Evolutionary conservation across 92 coral and sea anemone genomes (phyloP).

Genomic region (Desmophyllum pertusum): DNA sequence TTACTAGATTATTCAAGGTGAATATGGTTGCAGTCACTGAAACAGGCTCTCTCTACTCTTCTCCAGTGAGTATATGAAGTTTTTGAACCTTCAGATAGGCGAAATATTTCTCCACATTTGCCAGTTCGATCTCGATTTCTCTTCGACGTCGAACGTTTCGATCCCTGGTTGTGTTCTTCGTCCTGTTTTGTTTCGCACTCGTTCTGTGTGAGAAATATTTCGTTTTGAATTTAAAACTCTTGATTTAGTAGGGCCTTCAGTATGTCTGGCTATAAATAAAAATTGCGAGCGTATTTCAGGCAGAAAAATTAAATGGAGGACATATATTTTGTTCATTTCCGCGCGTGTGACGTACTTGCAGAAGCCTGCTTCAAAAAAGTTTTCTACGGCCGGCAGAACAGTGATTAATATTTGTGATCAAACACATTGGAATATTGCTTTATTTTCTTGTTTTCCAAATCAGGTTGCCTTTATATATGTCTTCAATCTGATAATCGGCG

Average conservation of each 20-base stretch:
- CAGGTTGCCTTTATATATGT: conserved; percentile 94
- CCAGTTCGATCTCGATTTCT: too few species aligned
- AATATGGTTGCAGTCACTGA: conserved; percentile 79
- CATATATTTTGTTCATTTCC: too few species aligned
- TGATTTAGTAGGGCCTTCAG: neutral
- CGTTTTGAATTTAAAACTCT: neutral
- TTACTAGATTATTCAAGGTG: neutral
- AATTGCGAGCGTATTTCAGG: neutral
- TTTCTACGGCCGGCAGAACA: neutral
- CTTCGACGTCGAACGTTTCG: too few species aligned
- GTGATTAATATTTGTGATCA: too few species aligned
- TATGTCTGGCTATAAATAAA: neutral
- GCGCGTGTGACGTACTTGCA: neutral
- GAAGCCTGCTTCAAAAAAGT: neutral
- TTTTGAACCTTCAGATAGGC: neutral
- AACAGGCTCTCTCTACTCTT: conserved; percentile 78
- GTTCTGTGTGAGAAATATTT: neutral
- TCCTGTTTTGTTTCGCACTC: neutral
- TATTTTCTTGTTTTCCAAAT: neutral
- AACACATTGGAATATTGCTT: neutral
- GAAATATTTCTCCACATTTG: neutral
- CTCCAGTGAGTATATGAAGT: conserved; percentile 54
- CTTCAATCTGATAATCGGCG: conserved; percentile 92
- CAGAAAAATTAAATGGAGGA: neutral
- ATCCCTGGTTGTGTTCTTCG: neutral